Evolutionary conservation across 2,113 vertebrate genomes (phyloP).

Genomic region (Halichoeres trimaculatus): DNA sequence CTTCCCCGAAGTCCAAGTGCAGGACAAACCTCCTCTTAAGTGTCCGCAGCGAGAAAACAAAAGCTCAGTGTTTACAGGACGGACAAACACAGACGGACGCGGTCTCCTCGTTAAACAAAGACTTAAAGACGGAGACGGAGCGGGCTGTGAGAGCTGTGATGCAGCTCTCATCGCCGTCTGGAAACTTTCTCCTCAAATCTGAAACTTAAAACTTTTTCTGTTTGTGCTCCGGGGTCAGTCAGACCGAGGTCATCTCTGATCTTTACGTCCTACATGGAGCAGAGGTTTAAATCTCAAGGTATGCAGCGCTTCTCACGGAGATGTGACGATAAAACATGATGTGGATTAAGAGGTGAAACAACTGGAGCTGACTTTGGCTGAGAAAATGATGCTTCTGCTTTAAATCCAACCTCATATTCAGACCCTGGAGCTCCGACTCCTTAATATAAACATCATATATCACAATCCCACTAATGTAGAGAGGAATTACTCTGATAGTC

Average conservation of each 20-base stretch:
- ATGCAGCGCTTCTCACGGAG: no score
- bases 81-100: slow-evolving; percentile 70
- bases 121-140: slow-evolving; percentile 25
- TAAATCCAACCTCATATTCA: no score
- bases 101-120: slow-evolving; percentile 53
- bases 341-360: no score
- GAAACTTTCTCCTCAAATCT: slow-evolving; percentile 38
- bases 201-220: slow-evolving; percentile 2
- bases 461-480: no score
- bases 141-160: slow-evolving; percentile 8
- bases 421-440: no score
- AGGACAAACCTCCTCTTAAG: slow-evolving; percentile 49
- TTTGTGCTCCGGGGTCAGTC: slow-evolving; percentile 3
- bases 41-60: slow-evolving; percentile 62
- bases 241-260: background rate
- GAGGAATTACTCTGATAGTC: no score
- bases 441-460: no score
- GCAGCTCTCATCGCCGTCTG: slow-evolving; percentile 32
- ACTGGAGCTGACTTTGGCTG: no score
- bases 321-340: no score
- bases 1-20: slow-evolving; percentile 51
- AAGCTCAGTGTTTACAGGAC: slow-evolving; percentile 61
- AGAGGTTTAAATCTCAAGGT: no score
- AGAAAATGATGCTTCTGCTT: no score
- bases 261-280: background rate